Percentiles rank a stretch among this genome's conserved stretches.
Conservation (phyloP, 1,140 invertebrate genomes). For the Paraescarpia echinospica region DNA sequence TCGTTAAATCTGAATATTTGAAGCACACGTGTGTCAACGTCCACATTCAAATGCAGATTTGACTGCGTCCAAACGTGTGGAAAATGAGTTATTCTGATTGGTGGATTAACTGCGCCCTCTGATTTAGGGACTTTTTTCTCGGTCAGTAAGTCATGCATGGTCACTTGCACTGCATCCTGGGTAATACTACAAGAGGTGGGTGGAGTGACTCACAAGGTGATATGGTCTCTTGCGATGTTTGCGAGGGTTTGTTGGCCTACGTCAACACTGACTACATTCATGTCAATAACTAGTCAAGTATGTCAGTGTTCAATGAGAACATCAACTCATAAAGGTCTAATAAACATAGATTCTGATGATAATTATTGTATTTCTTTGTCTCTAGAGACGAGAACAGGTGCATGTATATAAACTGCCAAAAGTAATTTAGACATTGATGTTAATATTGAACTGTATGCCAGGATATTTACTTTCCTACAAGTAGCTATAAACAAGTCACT, state of each 20-base stretch:
- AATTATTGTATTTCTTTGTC: background rate
- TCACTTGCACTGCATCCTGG: background rate
- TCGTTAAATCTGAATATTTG: background rate
- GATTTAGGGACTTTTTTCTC: background rate
- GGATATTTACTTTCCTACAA: background rate
- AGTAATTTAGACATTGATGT: background rate
- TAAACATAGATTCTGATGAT: background rate
- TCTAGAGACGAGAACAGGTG: background rate
- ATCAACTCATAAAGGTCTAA: background rate
- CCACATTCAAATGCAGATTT: background rate
- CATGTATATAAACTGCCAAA: background rate
- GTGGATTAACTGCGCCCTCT: background rate
- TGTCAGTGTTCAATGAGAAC: background rate
- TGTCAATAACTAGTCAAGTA: background rate
- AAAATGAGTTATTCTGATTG: constrained; percentile 6
- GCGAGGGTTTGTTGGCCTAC: background rate
- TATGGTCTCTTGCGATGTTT: background rate
- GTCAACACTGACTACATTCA: background rate
- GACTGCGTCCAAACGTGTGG: background rate
- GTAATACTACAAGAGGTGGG: background rate
- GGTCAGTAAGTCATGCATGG: background rate
- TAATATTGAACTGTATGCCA: background rate
- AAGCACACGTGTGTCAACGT: background rate
- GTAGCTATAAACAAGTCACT: background rate
- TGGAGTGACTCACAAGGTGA: background rate